A percentile compares a stretch with the other conserved stretches of the same genome.
Evolutionary conservation across 2,113 vertebrate genomes (phyloP).

Genomic region (Tichodroma muraria): DNA sequence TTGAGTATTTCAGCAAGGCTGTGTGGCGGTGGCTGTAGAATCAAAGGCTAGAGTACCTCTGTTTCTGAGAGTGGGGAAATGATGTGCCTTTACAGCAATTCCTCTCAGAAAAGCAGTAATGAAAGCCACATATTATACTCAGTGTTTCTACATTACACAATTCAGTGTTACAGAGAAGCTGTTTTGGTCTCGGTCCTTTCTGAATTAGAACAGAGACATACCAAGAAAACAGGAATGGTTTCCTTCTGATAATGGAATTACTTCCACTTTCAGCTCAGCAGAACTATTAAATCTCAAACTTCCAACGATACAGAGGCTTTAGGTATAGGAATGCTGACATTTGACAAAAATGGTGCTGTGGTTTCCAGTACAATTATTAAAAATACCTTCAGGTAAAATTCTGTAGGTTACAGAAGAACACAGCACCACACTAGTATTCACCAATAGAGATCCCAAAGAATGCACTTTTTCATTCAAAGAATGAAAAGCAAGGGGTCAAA

Average conservation of each 20-base stretch:
- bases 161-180: not conserved
- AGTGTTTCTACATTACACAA: not conserved
- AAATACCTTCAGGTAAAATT: not conserved
- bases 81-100: not conserved
- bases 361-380: not conserved
- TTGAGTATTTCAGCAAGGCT: not conserved
- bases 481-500: not conserved
- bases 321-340: not conserved
- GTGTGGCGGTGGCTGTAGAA: not conserved
- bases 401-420: not conserved
- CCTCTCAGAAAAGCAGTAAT: not conserved
- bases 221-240: not conserved
- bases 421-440: not conserved
- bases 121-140: not conserved
- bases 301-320: not conserved
- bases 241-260: not conserved
- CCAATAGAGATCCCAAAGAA: not conserved
- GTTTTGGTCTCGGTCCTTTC: not conserved
- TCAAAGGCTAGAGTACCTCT: not conserved
- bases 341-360: not conserved
- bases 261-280: not conserved
- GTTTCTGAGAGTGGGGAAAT: not conserved
- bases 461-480: too few species aligned
- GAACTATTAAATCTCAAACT: not conserved
- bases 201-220: not conserved